These are phyloP conservation scores for Lagopus leucura DNA, from an alignment of 2,113 vertebrate genomes.

Conservation along the genomic window DNA sequence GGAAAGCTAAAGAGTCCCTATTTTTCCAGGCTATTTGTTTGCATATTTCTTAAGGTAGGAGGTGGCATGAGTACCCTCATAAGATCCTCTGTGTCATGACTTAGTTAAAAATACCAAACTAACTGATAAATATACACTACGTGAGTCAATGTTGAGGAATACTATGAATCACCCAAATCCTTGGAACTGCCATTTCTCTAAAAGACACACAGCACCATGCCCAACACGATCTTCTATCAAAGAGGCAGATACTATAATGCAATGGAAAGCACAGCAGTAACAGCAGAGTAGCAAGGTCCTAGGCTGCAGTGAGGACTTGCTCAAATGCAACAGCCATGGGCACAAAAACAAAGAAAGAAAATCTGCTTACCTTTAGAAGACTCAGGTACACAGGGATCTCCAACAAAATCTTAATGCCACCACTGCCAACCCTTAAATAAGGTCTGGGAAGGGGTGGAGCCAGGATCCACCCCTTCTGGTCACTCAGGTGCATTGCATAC, in stretches of 20 bases:
- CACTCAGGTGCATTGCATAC: no score
- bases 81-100: neutral
- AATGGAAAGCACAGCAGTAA: no score
- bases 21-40: neutral
- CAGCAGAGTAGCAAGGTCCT: no score
- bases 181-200: neutral
- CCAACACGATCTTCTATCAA: neutral
- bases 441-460: no score
- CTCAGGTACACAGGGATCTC: no score
- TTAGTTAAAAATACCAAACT: slow-evolving; percentile 10
- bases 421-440: no score
- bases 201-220: neutral
- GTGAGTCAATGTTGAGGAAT: neutral
- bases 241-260: neutral
- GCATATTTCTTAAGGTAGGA: neutral
- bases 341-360: no score
- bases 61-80: neutral
- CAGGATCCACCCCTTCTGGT: no score
- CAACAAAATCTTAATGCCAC: no score
- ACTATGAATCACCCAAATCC: neutral
- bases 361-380: no score
- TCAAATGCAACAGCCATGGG: no score
- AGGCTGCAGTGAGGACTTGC: no score
- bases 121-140: neutral
- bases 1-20: neutral